Conservation (phyloP, 64 coral and sea anemone species). For the Actinia tenebrosa region DNA sequence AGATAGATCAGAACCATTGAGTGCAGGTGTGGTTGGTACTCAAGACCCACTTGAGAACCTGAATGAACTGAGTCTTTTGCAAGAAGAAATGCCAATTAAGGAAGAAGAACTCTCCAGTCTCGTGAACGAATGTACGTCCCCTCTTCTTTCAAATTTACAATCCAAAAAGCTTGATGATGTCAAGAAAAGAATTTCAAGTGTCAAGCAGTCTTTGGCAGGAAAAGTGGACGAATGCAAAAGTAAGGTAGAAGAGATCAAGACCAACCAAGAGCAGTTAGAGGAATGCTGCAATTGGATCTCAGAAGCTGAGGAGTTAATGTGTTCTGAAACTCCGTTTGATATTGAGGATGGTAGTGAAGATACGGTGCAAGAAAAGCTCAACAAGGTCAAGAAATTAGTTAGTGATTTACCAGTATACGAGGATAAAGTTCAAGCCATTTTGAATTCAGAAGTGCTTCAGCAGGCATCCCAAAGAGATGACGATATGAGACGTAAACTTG, state of each 20-base stretch:
- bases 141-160: not conserved
- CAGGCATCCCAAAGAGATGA: not conserved
- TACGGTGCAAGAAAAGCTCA: not conserved
- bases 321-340: conserved; percentile 7
- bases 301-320: not conserved
- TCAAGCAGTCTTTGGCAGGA: conserved; percentile 19
- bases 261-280: conserved; percentile 44
- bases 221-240: conserved; percentile 27
- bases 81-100: conserved; percentile 50
- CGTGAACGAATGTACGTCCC: not conserved
- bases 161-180: not conserved
- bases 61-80: not conserved
- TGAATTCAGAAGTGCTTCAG: conserved; percentile 1
- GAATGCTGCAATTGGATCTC: not conserved
- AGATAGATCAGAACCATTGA: conserved; percentile 10
- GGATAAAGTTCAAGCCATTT: not conserved
- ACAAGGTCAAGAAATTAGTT: not conserved
- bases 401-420: conserved; percentile 1
- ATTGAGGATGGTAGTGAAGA: not conserved
- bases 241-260: conserved; percentile 18
- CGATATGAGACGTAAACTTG: conserved; percentile 22
- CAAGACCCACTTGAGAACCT: not conserved
- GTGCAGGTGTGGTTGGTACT: not conserved
- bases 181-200: not conserved
- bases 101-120: conserved; percentile 23